Percentiles rank a stretch among this genome's conserved stretches.
Evolutionary conservation across 2,797 vertebrate genomes (phyloP).

Genomic region (Onychomys torridus): DNA sequence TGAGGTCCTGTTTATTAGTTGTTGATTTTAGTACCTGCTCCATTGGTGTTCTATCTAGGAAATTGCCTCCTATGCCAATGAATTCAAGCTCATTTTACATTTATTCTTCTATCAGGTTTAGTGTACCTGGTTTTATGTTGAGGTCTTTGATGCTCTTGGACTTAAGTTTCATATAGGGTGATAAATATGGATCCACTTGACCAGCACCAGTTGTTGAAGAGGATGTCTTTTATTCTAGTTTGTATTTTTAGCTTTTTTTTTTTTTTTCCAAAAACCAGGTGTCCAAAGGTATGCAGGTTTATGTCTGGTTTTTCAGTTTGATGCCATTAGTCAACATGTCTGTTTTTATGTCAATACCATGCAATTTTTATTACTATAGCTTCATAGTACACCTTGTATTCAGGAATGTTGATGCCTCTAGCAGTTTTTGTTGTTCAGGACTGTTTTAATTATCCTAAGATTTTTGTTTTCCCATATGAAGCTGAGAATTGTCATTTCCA

Average conservation of each 20-base stretch:
- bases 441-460: not conserved
- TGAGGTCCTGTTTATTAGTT: not conserved
- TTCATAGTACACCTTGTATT: not conserved
- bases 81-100: too few species aligned
- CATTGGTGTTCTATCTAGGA: too few species aligned
- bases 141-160: too few species aligned
- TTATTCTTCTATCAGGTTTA: too few species aligned
- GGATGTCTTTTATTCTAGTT: not conserved
- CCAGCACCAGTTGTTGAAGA: not conserved
- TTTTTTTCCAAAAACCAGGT: not conserved
- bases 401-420: not conserved
- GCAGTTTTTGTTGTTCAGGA: not conserved
- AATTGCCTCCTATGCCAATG: too few species aligned
- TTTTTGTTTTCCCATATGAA: not conserved
- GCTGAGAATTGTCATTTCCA: not conserved
- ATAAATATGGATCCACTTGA: too few species aligned
- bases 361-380: not conserved
- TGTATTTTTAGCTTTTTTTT: not conserved
- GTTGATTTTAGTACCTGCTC: too few species aligned
- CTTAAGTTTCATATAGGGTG: too few species aligned
- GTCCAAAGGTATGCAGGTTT: not conserved
- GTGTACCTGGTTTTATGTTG: too few species aligned
- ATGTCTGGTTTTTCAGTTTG: not conserved
- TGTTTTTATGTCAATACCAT: not conserved
- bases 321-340: not conserved